Evolutionary conservation across 2,113 vertebrate species (phyloP).

Genomic region (Phrynosoma blainvillii): DNA sequence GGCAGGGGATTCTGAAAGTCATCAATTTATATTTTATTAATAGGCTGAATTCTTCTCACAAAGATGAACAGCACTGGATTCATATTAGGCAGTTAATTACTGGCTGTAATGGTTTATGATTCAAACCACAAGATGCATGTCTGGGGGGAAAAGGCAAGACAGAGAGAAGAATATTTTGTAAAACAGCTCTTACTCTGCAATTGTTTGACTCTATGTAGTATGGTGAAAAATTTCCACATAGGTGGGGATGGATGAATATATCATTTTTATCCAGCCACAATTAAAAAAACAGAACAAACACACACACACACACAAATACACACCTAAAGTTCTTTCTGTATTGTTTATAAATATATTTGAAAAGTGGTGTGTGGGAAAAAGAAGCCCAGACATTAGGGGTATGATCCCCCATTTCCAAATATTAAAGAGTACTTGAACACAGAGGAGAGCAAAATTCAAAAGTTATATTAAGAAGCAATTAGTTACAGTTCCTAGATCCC

Average conservation of each 20-base stretch:
- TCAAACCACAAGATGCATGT: constrained; percentile 12
- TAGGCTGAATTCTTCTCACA: constrained; percentile 25
- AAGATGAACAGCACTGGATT: constrained; percentile 51
- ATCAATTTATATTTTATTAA: constrained; percentile 58
- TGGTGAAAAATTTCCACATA: neutral
- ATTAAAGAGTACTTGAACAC: no score
- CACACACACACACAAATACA: no score
- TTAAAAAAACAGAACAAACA: no score
- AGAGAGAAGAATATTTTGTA: neutral
- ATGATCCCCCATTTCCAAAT: no score
- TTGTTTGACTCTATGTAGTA: neutral
- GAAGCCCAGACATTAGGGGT: no score
- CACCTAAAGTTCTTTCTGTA: neutral
- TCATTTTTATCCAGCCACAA: neutral
- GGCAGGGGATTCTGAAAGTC: constrained; percentile 36
- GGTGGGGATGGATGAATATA: neutral
- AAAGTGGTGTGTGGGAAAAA: neutral
- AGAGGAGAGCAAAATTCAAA: no score
- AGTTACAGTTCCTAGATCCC: no score
- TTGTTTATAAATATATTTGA: neutral
- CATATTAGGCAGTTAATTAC: constrained; percentile 56
- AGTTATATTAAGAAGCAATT: no score
- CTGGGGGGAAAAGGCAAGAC: neutral
- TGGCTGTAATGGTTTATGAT: constrained; percentile 36
- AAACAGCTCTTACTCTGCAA: neutral